These are phyloP conservation scores for Fringilla coelebs DNA, from an alignment of 2,797 vertebrate genomes.

Conservation along the genomic window DNA sequence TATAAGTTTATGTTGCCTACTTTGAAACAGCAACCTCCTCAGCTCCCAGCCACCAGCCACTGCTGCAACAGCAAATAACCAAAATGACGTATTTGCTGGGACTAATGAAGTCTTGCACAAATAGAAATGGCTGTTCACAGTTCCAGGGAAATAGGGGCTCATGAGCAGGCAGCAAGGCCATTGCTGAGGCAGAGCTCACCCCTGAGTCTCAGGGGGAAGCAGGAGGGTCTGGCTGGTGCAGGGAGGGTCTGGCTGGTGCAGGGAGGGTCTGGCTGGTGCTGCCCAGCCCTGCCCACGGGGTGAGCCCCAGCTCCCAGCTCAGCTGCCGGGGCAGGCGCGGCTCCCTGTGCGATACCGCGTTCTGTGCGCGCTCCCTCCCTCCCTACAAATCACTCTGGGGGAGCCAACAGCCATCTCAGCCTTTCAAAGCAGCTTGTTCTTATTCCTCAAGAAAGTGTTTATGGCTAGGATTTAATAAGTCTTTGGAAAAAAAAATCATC, in stretches of 20 bases:
- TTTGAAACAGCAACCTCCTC: background rate
- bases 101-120: background rate
- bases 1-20: background rate
- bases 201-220: background rate
- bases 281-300: background rate
- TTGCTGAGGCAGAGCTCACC: background rate
- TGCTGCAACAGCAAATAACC: background rate
- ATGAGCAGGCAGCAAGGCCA: background rate
- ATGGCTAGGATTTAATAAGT: constrained; percentile 49
- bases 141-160: background rate
- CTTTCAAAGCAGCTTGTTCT: constrained; percentile 43
- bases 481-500: background rate
- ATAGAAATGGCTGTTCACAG: background rate
- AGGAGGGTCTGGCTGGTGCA: background rate
- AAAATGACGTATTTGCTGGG: background rate
- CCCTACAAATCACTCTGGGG: background rate
- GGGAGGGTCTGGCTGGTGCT: background rate
- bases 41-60: background rate
- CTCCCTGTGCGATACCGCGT: background rate
- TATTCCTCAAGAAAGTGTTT: constrained; percentile 47
- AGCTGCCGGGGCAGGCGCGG: background rate
- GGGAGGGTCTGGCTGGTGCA: too few relatives aligned
- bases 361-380: background rate
- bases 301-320: background rate
- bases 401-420: constrained; percentile 31